Base-by-base conservation (phyloP, 92 coral and sea anemone species). In the Paragorgia papillata region DNA sequence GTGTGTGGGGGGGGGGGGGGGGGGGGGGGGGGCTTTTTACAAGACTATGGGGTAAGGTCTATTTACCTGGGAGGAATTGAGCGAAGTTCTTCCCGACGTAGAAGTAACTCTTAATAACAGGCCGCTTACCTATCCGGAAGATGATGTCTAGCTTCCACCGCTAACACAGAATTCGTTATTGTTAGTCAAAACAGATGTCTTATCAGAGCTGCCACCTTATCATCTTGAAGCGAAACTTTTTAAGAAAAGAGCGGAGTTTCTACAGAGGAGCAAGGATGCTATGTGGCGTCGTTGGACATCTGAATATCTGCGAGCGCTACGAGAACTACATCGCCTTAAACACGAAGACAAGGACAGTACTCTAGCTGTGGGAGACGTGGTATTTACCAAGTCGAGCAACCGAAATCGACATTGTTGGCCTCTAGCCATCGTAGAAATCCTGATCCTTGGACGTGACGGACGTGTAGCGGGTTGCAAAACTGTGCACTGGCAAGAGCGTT, bases 51-150 rank as follows among this genome's bases (percentile, higher is more conserved):
- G 74, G 46, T 50, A 51, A 29, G 75, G 73, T 46, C 60, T 14
- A 0, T 49, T 78, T 33, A 21, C 53, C 60, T 78, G 82, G 81
- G 68, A 73, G 41, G 81, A 50, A 79, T 69, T 81, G 37, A 60
- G 80, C 44, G 80, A 82, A 66, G 81, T 82, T 17, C 43, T 82
- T 48, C 86, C 73, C 27, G 86, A 74, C 69, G 57, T 74, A 19
- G 76, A 82, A 62, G 41, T 57, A 40, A n/a, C 22, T n/a, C 33
- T 83, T 7, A 83, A 83, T 62, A 55, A 69, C 39, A 69, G 87
- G 3, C 87, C 87, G 14, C 76, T 83, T 8, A 53, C 83, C 33
- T 83, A 83, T 74, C 46, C 29, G 24, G 87, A 81, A 35, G 85
- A 80, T 26, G 85, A 71, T n/a, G n/a, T n/a, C n/a, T n/a, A n/a